phyloP scores from a whole-genome alignment of 2,888 invertebrate species.

The Drosophila niveifrons region DNA sequence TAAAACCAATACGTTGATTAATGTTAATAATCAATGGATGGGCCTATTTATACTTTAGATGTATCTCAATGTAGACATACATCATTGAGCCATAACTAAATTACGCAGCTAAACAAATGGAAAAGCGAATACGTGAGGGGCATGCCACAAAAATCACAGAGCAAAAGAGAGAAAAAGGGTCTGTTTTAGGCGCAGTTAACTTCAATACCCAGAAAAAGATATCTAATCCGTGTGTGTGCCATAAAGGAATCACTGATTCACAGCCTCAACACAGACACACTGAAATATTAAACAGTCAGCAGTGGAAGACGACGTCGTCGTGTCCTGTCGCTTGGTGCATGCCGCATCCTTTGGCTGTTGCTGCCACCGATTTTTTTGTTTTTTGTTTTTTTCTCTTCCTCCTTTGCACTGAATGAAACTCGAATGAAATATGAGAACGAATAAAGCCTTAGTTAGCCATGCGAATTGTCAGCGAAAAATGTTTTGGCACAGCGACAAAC shows the following conservation, averaged over 20 bases:
- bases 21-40: conserved; percentile 61
- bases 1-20: conserved; percentile 66
- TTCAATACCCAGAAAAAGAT: conserved; percentile 1
- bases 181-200: conserved; percentile 23
- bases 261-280: conserved; percentile 23
- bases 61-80: conserved; percentile 23
- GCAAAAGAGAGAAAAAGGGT: neutral
- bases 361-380: no score
- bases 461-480: conserved; percentile 57
- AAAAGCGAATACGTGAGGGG: conserved; percentile 59
- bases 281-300: conserved; percentile 75
- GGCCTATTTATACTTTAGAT: neutral
- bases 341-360: conserved; percentile 54
- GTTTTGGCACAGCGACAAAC: conserved; percentile 39
- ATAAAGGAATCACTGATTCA: conserved; percentile 67
- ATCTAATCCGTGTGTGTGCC: conserved; percentile 67
- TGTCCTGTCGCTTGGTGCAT: conserved; percentile 46
- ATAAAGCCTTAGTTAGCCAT: conserved; percentile 44
- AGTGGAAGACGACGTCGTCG: conserved; percentile 11
- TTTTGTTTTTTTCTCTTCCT: no score
- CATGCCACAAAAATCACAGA: conserved; percentile 36
- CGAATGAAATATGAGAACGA: conserved; percentile 71
- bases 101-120: conserved; percentile 54
- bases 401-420: conserved; percentile 39
- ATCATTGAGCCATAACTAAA: conserved; percentile 61